Conservation (phyloP, 2,113 vertebrate species). For the Holacanthus passer region DNA sequence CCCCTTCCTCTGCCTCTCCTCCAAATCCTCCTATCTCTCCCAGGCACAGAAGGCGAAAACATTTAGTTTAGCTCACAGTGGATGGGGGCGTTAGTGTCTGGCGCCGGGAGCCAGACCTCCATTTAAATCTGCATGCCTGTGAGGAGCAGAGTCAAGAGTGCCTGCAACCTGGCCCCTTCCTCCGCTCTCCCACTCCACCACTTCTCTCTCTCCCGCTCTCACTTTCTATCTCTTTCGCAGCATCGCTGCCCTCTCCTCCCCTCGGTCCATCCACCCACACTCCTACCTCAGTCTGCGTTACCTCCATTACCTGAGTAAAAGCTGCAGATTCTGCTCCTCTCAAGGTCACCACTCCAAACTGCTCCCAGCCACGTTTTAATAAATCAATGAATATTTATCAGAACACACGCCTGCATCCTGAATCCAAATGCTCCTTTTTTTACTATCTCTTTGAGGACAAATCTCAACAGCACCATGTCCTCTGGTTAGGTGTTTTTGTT, state of each 20-base stretch:
- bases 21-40: slow-evolving; percentile 55
- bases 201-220: slow-evolving; percentile 22
- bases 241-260: slow-evolving; percentile 52
- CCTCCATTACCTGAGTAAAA: slow-evolving; percentile 75
- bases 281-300: slow-evolving; percentile 51
- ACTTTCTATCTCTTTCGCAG: slow-evolving; percentile 34
- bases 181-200: slow-evolving; percentile 30
- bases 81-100: slow-evolving; percentile 54
- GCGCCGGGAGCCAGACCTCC: slow-evolving; percentile 56
- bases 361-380: slow-evolving; percentile 82
- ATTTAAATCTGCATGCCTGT: slow-evolving; percentile 70
- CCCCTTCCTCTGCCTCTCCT: slow-evolving; percentile 49
- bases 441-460: slow-evolving; percentile 59
- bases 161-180: slow-evolving; percentile 25
- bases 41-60: slow-evolving; percentile 34
- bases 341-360: slow-evolving; percentile 82
- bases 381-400: slow-evolving; percentile 87
- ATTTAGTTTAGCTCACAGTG: slow-evolving; percentile 62
- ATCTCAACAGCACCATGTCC: slow-evolving; percentile 39
- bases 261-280: slow-evolving; percentile 64
- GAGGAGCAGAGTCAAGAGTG: slow-evolving; percentile 68
- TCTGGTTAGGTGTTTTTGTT: slow-evolving; percentile 59
- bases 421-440: slow-evolving; percentile 73
- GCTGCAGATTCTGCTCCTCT: slow-evolving; percentile 57
- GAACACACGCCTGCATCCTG: slow-evolving; percentile 62